Evolutionary conservation across 2,797 vertebrate species (phyloP), one percentile per base, ranked within the genome.

Genomic region (Pseudochromis fuscus): DNA sequence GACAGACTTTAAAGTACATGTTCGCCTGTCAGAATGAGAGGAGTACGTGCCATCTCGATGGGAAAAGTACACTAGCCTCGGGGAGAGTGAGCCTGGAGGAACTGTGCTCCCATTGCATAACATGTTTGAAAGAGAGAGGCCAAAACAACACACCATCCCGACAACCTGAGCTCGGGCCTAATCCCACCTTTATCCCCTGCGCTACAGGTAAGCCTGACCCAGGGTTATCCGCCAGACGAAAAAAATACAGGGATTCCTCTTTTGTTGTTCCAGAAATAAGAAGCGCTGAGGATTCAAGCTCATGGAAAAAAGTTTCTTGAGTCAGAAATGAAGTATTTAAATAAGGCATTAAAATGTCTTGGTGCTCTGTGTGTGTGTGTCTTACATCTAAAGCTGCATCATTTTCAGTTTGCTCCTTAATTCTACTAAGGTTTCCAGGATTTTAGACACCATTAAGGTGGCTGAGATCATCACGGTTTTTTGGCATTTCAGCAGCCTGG

Each of bases 181-280:
- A 83, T 79, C 72, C 71, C 65, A 65, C 64, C 42, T 50, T 67
- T 28, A 86, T 73, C 55, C 71, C n/a, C 31, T 21, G 46, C n/a
- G 44, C 77, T 64, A 24, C 53, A 81, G 74, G 71, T 83, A 81
- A 83, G 15, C 68, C 58, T 71, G 60, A 67, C 65, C 65, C 23
- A 15, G 33, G 56, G 44, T 69, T 59, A 67, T 72, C 60, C 31
- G 40, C 45, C 46, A 40, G 44, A 38, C 42, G 56, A 62, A 68
- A 64, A 78, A 53, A 42, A 75, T 69, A 30, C 44, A 27, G 44
- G 50, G 48, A 67, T 78, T 71, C 69, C 53, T 67, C 0, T 9
- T 63, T 37, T 77, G 46, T 57, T 81, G 13, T 61, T 38, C 5
- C 33, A 67, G 57, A 18, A 38, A 67, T 30, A 52, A 70, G 57